Base-by-base conservation (phyloP, 30 jellyfish, hydroid and myxozoan species). In the Chrysaora quinquecirrha region DNA sequence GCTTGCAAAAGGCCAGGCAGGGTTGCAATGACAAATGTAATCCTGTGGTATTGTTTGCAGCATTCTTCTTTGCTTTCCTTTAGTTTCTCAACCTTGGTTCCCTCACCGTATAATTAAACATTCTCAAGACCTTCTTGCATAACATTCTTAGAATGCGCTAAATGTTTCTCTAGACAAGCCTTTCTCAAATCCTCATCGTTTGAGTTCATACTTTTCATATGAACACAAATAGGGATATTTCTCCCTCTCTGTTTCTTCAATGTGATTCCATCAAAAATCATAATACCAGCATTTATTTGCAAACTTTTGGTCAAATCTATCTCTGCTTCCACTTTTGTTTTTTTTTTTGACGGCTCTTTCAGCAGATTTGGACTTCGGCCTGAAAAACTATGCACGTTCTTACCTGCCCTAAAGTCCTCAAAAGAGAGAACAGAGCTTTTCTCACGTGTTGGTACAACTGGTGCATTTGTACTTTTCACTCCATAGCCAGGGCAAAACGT, bases 111-210 rank as follows among this genome's bases (percentile, higher is more conserved):
- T n/a, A 63, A 27, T 14, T 14, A 20, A 63, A 63, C 38, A 63
- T 63, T 14, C n/a, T 63, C 47, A 18, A 20, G n/a, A 27, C 75
- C 75, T 27, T 63, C 75, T 11, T 63, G 75, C 38, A 63, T 63
- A 32, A 63, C 14, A 38, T 38, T 38, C 14, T 6, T 3, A 3
- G 54, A 3, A 14, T 38, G 54, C 14, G 54, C 54, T 27, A 14
- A 3, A 27, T 63, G 75, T 47, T 63, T 63, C 47, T 63, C 75
- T 6, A 63, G 48, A 28, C 75, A 21, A 1, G 75, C 75, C 47
- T 14, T 63, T 18, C 6, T 12, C n/a, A 63, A 27, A 18, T 63
- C 48, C 7, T 27, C 75, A 14, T 22, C n/a, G 75, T 63, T 63
- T 3, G 75, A 3, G n/a, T 20, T 14, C 27, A 14, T 63, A 2